Percentiles rank a stretch among this genome's conserved stretches.
phyloP scores from a whole-genome alignment of 2,113 vertebrate species.

The Columba livia region DNA sequence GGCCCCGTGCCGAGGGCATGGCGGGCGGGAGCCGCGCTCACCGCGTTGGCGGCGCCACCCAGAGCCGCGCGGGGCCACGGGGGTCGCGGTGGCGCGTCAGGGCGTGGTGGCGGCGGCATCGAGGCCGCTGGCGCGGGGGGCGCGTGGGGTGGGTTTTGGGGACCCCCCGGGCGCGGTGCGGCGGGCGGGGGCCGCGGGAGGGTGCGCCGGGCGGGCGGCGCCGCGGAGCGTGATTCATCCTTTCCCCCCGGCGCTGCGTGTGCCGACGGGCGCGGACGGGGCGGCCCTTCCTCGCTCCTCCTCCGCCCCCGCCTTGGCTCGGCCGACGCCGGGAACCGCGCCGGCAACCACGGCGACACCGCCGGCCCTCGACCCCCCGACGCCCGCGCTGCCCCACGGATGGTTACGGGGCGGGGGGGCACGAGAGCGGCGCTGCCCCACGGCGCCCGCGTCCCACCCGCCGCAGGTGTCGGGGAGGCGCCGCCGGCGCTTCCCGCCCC shows the following conservation, averaged over 20 bases:
- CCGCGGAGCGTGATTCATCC: conserved; percentile 1
- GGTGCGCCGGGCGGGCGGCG: neutral
- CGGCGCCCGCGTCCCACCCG: neutral
- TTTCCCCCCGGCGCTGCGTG: neutral
- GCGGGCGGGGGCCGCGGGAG: neutral
- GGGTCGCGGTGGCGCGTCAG: neutral
- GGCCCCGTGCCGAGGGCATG: neutral
- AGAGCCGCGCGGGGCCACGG: too few species aligned
- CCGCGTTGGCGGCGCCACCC: too few species aligned
- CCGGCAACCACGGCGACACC: neutral
- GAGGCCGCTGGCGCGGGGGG: neutral
- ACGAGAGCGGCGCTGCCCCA: neutral
- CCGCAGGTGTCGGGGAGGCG: neutral
- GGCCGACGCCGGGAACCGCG: neutral
- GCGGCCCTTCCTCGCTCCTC: neutral
- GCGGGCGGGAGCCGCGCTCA: neutral
- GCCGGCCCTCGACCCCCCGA: neutral
- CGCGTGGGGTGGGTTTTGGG: too few species aligned
- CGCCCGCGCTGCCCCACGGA: neutral
- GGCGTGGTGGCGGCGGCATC: neutral
- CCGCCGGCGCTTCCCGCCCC: neutral
- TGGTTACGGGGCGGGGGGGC: neutral
- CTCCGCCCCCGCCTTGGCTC: neutral
- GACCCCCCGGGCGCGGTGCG: neutral
- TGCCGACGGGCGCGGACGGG: neutral